Evolutionary conservation across 2,113 vertebrate species (phyloP), one percentile per base, ranked within the genome.

Genomic region (Nothobranchius kuhntae): DNA sequence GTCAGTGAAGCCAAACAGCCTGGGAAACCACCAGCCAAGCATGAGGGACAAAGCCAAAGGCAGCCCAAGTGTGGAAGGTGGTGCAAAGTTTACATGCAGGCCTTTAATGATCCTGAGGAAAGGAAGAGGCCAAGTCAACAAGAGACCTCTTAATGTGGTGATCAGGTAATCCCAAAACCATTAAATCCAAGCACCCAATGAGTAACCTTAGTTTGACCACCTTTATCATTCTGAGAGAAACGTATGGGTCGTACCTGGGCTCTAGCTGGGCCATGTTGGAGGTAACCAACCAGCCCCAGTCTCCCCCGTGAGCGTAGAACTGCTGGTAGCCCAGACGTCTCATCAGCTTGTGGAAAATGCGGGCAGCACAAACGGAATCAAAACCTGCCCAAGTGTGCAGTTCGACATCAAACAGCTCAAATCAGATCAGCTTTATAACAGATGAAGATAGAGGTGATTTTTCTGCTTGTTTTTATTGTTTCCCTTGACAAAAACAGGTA

Each of bases 341-440:
- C 95, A 97, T 97, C 70, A 96, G 87, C 58, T 96, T 96, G 84
- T 92, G 93, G 86, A 97, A 97, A 74, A 97, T 86, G 36, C 82
- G 90, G 14, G 95, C 95, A 0, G 94, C 87, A 74, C 93, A 94
- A 3, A 93, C 2, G 0, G 82, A 73, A 63, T 94, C 65, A 65
- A 96, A 96, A 10, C 90, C 95, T 90, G 83, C 92, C 75, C 13
- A 14, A 54, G 52, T 1, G 8, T 21, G 44, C 3, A 53, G 6
- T 42, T 21, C 21, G 21, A 21, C 21, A 21, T 21, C 21, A 21
- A 21, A 1, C 21, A 21, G 21, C 36, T 42, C 3, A 9, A 15
- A 46, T 3, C 44, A 26, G 42, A 54, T 7, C 40, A 42, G 9
- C 40, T 42, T 42, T 42, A 42, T 7, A 42, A 6, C 40, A 42